Conservation (phyloP, 2,797 vertebrate genomes). For the Diceros bicornis region DNA sequence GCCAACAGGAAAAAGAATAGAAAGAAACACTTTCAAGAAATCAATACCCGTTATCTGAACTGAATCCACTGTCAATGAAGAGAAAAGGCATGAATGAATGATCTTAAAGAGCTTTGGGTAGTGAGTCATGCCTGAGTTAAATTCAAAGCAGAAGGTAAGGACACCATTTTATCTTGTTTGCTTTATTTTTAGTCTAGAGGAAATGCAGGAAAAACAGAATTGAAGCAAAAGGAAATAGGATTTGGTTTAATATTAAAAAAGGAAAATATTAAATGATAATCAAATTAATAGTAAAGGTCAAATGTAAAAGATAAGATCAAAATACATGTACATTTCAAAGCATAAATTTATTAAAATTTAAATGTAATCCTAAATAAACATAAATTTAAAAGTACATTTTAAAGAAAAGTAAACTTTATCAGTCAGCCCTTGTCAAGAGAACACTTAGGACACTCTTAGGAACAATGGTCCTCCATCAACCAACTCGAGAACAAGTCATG, state of each 20-base stretch:
- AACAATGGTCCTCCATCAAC: background rate
- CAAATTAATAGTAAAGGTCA: background rate
- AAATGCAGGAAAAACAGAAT: background rate
- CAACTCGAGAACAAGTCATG: background rate
- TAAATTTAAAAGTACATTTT: background rate
- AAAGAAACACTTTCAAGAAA: conserved; percentile 80
- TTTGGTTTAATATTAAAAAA: background rate
- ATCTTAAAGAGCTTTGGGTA: background rate
- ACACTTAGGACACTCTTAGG: background rate
- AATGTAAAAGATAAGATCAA: background rate
- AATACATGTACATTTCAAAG: conserved; percentile 11
- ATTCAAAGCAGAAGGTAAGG: conserved; percentile 55
- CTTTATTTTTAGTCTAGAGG: conserved; percentile 6
- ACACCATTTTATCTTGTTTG: background rate
- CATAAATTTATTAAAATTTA: background rate
- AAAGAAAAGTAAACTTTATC: background rate
- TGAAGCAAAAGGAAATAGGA: background rate
- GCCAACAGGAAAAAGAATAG: conserved; percentile 69
- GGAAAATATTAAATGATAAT: background rate
- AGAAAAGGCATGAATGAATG: conserved; percentile 72
- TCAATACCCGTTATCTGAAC: conserved; percentile 81
- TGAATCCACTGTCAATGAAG: conserved; percentile 46
- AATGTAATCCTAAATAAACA: background rate
- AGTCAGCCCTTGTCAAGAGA: background rate
- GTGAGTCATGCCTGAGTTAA: conserved; percentile 64